Conservation (phyloP, 37 sponge, comb jelly and placozoan species). For the Petrosia ficiformis region DNA sequence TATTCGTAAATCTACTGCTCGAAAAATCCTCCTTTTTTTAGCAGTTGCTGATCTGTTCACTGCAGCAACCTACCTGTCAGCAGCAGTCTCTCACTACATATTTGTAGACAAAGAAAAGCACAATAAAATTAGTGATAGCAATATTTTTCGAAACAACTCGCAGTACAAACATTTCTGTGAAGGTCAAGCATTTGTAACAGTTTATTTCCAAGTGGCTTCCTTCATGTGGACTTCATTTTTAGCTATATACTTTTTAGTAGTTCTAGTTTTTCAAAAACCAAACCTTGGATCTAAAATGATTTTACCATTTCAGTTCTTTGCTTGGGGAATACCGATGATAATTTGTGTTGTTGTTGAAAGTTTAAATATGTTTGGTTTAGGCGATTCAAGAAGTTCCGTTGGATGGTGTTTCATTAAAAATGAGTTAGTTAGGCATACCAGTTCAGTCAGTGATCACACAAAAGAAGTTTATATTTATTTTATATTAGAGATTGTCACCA, state of each 20-base stretch:
- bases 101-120: neutral
- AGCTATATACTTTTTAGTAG: slow-evolving; percentile 59
- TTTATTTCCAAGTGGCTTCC: slow-evolving; percentile 35
- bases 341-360: slow-evolving; percentile 23
- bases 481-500: slow-evolving; percentile 21
- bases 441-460: neutral
- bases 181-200: slow-evolving; percentile 52
- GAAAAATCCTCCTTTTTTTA: slow-evolving; percentile 20
- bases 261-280: slow-evolving; percentile 27
- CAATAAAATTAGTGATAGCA: neutral
- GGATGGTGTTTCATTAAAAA: slow-evolving; percentile 53
- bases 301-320: slow-evolving; percentile 31
- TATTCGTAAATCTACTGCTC: slow-evolving; percentile 4
- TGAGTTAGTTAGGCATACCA: neutral
- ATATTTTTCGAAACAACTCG: neutral
- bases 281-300: slow-evolving; percentile 26
- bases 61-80: slow-evolving; percentile 1
- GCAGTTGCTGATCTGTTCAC: slow-evolving; percentile 28
- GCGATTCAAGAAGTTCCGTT: slow-evolving; percentile 14
- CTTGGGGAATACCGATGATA: slow-evolving; percentile 55
- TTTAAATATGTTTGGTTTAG: slow-evolving; percentile 26
- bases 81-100: neutral
- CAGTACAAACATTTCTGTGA: slow-evolving; percentile 6
- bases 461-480: slow-evolving; percentile 1
- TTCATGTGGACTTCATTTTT: slow-evolving; percentile 60